A percentile compares a stretch with the other conserved stretches of the same genome.
Conservation (phyloP, 2,113 vertebrate genomes). For the Ptychochromis oligacanthus region DNA sequence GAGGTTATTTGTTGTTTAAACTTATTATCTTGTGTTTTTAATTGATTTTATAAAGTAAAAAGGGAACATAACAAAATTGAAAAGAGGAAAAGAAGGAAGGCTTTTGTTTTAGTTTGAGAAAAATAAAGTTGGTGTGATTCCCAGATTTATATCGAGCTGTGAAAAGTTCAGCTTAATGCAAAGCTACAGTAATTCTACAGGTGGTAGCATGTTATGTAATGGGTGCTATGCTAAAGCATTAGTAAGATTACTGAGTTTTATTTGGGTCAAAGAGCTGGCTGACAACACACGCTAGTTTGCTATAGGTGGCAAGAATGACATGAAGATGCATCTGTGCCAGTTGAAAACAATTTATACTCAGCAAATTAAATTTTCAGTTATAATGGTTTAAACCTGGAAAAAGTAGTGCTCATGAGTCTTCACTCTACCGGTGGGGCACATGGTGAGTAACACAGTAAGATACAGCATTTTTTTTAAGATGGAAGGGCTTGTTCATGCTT, state of each 20-base stretch:
- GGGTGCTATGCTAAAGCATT: background rate
- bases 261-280: too few relatives aligned
- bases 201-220: background rate
- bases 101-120: background rate
- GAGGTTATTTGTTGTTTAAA: background rate
- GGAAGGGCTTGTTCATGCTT: background rate
- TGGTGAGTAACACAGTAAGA: background rate
- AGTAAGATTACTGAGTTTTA: background rate
- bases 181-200: background rate
- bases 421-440: background rate
- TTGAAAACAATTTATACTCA: background rate
- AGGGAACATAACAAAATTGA: background rate
- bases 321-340: accelerated
- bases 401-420: background rate
- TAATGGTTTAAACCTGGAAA: background rate
- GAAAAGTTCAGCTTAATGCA: background rate
- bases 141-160: background rate
- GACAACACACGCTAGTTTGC: too few relatives aligned
- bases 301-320: too few relatives aligned
- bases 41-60: background rate
- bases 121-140: accelerated
- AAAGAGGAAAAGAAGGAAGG: background rate
- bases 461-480: background rate
- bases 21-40: background rate
- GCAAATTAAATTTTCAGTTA: background rate